A percentile compares a stretch with the other conserved stretches of the same genome.
Evolutionary conservation across 2,888 invertebrate genomes (phyloP).

Genomic region (Hydrotaea cyrtoneurina): DNA sequence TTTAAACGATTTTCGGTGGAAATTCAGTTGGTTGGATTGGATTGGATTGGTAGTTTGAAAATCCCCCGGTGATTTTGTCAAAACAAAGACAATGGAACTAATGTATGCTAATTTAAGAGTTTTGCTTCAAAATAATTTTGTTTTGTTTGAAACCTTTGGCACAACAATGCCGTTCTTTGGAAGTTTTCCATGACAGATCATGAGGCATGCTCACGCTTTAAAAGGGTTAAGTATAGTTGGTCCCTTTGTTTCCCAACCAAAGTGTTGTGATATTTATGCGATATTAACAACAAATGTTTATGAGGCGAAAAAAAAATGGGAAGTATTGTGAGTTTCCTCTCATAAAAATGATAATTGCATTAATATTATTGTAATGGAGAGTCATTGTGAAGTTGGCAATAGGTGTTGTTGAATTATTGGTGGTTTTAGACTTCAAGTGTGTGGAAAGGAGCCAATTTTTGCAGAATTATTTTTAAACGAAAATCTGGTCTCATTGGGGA

Average conservation of each 20-base stretch:
- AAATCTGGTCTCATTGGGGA: too few species aligned
- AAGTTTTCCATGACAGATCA: constrained; percentile 43
- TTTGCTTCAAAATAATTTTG: constrained; percentile 62
- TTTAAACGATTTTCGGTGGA: constrained; percentile 50
- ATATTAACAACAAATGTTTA: constrained; percentile 9
- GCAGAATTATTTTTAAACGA: too few species aligned
- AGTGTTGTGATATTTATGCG: constrained; percentile 18
- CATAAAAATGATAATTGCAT: constrained; percentile 23
- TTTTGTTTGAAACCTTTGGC: constrained; percentile 48
- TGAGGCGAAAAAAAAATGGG: background rate
- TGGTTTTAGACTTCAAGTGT: too few species aligned
- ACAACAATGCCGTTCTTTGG: constrained; percentile 46
- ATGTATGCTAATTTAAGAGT: constrained; percentile 55
- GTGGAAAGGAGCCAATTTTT: too few species aligned
- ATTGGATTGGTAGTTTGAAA: constrained; percentile 43
- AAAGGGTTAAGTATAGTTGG: constrained; percentile 48
- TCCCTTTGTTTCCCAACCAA: background rate
- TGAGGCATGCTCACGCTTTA: background rate
- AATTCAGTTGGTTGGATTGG: constrained; percentile 25
- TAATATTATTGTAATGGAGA: too few species aligned
- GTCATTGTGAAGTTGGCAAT: too few species aligned
- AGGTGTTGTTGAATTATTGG: too few species aligned
- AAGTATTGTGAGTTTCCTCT: background rate
- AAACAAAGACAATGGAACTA: constrained; percentile 54
- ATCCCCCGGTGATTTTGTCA: constrained; percentile 46